Percentiles rank a stretch among this genome's conserved stretches.
phyloP scores from a whole-genome alignment of 2,797 vertebrate species.

The Lophotriccus pileatus region DNA sequence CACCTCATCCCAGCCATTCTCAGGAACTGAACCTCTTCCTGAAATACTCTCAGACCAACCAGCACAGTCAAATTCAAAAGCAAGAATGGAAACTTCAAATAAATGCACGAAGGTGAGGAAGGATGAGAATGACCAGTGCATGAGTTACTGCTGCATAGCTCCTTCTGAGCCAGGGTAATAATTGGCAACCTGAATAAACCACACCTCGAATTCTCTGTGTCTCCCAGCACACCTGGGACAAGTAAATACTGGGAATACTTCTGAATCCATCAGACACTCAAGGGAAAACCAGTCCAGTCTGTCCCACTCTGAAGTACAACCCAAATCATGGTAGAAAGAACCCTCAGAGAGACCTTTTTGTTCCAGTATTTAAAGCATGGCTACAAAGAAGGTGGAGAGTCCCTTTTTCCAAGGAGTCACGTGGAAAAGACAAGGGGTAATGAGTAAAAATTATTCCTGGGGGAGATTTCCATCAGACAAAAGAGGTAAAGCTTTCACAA shows the following conservation, averaged over 20 bases:
- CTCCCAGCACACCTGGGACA: not conserved
- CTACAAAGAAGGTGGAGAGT: no score
- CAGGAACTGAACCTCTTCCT: not conserved
- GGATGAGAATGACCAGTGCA: not conserved
- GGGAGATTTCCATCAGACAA: not conserved
- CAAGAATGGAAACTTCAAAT: not conserved
- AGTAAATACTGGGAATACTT: not conserved
- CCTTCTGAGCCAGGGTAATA: not conserved
- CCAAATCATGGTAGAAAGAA: not conserved
- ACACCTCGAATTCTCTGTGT: not conserved
- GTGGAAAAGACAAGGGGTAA: fast-evolving
- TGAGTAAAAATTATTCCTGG: no score
- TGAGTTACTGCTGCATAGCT: not conserved
- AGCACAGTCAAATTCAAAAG: not conserved
- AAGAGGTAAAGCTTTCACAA: not conserved
- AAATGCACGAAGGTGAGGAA: not conserved
- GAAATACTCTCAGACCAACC: not conserved
- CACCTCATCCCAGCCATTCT: not conserved
- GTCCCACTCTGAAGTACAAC: not conserved
- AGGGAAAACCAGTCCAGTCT: not conserved
- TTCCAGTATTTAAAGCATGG: no score
- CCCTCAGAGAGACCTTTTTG: not conserved
- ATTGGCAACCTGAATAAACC: not conserved
- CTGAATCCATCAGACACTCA: not conserved
- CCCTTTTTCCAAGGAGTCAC: fast-evolving